phyloP scores from a whole-genome alignment of 2,113 vertebrate genomes.

The Peucedramus taeniatus region DNA sequence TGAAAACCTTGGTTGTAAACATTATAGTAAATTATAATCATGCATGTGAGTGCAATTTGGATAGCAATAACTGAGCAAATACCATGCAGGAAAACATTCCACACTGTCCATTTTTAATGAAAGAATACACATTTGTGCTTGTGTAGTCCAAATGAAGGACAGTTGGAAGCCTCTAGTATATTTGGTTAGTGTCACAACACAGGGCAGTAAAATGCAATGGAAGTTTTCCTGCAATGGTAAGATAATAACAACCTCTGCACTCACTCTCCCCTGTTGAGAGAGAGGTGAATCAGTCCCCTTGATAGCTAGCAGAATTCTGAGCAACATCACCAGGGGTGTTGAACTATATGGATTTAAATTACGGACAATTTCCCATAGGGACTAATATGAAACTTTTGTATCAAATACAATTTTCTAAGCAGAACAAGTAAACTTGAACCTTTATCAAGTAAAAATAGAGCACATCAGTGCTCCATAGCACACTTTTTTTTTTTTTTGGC shows the following conservation, averaged over 20 bases:
- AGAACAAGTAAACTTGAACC: neutral
- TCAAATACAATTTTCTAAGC: constrained; percentile 12
- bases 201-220: constrained; percentile 14
- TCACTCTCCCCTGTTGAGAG: constrained; percentile 3
- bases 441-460: neutral
- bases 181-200: neutral
- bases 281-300: constrained; percentile 31
- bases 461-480: neutral
- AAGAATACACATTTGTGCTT: constrained; percentile 5
- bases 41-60: constrained; percentile 44
- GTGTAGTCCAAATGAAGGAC: constrained; percentile 23
- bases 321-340: constrained; percentile 8
- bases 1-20: constrained; percentile 57
- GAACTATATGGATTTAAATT: constrained; percentile 43
- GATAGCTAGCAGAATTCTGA: constrained; percentile 17
- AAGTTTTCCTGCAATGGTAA: constrained; percentile 24
- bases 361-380: neutral
- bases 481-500: neutral
- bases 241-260: constrained; percentile 40
- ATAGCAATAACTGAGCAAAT: constrained; percentile 39
- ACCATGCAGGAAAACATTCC: constrained; percentile 36
- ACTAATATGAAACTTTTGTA: neutral
- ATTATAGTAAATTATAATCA: constrained; percentile 62
- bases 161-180: neutral
- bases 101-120: constrained; percentile 31